These are phyloP conservation scores for Noturus placidus DNA, from an alignment of 2,113 vertebrate genomes.

Conservation along the genomic window DNA sequence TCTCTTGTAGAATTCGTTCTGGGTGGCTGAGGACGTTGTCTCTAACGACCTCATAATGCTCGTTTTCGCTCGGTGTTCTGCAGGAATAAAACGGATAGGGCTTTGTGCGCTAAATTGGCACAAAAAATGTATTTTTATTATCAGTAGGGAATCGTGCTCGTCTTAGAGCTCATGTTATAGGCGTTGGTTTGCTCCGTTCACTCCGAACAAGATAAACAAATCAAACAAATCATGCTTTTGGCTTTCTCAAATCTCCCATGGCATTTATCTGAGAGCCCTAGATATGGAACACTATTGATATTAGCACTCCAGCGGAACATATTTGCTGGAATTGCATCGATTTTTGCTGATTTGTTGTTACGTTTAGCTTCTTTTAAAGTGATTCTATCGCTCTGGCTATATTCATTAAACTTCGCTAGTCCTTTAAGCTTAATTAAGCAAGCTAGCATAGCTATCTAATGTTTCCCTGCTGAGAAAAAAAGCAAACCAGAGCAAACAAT, in stretches of 20 bases:
- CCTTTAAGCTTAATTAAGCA: background rate
- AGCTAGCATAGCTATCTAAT: background rate
- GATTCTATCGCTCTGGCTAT: background rate
- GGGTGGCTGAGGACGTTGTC: constrained; percentile 9
- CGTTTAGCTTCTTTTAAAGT: background rate
- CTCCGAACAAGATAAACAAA: constrained; percentile 9
- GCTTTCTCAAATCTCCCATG: background rate
- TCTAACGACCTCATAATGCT: background rate
- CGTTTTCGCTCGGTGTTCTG: background rate
- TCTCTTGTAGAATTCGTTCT: constrained; percentile 22
- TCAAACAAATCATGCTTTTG: background rate
- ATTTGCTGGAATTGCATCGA: background rate
- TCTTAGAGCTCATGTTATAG: background rate
- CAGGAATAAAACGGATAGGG: background rate
- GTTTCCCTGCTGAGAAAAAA: background rate
- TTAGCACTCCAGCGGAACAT: background rate
- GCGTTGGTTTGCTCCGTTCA: background rate
- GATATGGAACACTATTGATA: background rate
- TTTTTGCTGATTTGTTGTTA: background rate
- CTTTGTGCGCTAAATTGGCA: background rate
- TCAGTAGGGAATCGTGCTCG: background rate
- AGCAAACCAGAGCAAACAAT: too few species aligned
- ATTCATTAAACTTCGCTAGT: background rate
- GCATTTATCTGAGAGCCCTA: background rate
- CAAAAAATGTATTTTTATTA: too few species aligned